Base-by-base conservation (phyloP, 2,113 vertebrate species). In the Cyprinodon variegatus region DNA sequence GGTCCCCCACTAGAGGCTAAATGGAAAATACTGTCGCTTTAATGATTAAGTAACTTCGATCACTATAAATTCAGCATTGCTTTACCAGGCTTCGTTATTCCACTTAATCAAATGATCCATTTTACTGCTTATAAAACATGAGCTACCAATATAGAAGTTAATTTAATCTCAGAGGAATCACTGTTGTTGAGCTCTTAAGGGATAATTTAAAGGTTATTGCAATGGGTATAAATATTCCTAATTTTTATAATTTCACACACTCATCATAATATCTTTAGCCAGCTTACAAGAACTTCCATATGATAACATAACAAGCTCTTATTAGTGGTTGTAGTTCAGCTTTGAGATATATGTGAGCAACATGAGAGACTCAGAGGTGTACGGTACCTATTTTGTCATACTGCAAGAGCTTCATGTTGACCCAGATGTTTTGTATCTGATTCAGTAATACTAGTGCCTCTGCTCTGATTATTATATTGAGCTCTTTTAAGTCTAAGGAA, bases 391-490 rank as follows among this genome's bases (percentile, higher is more conserved):
- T 66, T 70, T 40, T 76, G 68, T 80, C 67, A 50, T 76, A 65
- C 50, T 71, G 29, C 81, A 69, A 46, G 81, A 83, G 69, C 40
- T 62, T 86, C 62, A 43, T 22, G 45, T 69, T 89, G 78, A 90
- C 88, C 86, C 84, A 83, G 76, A 83, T 87, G 86, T 88, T 88
- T 88, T 77, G 85, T 45, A 75, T 89, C 68, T 79, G 76, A 91
- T 83, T 87, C 72, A 89, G 81, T 81, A 67, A 84, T 84, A 70
- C 53, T 38, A 78, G 60, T 77, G 73, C 72, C 40, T 72, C 59
- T 53, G 46, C 46, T 65, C 17, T 22, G 22, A 14, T 72, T 83
- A 37, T 9, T 73, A 78, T 80, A 66, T 60, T 4, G 37, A 20
- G 45, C 43, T 43, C 41, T 61, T 62, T 15, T 76, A 3, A 67